These are phyloP conservation scores for Axinella damicornis DNA, from an alignment of 37 sponge, comb jelly and placozoan species.

Conservation along the genomic window DNA sequence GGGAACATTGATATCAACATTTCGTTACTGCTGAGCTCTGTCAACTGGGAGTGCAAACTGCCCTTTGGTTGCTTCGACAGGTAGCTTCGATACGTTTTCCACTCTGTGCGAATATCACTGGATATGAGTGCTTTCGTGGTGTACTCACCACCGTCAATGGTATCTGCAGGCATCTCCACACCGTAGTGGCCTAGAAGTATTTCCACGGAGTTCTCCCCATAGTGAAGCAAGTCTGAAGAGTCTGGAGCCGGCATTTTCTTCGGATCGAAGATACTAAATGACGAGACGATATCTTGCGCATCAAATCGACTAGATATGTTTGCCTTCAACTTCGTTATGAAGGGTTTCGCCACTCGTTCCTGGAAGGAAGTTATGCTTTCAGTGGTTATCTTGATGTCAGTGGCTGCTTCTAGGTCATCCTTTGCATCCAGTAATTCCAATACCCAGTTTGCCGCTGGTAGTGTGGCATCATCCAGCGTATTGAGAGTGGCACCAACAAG, in stretches of 20 bases:
- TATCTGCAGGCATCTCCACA: constrained; percentile 42
- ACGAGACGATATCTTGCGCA: constrained; percentile 69
- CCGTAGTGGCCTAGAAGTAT: constrained; percentile 54
- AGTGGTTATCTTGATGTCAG: constrained; percentile 42
- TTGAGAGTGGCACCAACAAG: constrained; percentile 76
- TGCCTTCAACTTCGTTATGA: constrained; percentile 49
- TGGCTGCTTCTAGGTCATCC: constrained; percentile 38
- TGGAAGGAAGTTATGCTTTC: constrained; percentile 56
- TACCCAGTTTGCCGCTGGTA: constrained; percentile 76
- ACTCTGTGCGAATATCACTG: constrained; percentile 41
- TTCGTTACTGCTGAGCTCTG: constrained; percentile 54
- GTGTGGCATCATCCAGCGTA: constrained; percentile 72
- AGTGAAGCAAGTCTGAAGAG: constrained; percentile 18
- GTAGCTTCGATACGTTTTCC: constrained; percentile 25
- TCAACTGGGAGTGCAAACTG: constrained; percentile 28
- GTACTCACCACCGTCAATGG: constrained; percentile 62
- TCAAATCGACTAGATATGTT: constrained; percentile 65
- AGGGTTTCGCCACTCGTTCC: constrained; percentile 61
- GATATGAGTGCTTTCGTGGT: constrained; percentile 39
- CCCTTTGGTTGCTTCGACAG: constrained; percentile 58
- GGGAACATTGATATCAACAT: constrained; percentile 29
- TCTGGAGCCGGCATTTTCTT: constrained; percentile 57
- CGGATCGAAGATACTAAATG: constrained; percentile 76
- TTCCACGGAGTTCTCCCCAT: constrained; percentile 63
- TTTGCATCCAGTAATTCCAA: constrained; percentile 60